These are phyloP conservation scores for Lissocephala sabroskyi DNA, from an alignment of 2,888 invertebrate genomes.

Conservation along the genomic window DNA sequence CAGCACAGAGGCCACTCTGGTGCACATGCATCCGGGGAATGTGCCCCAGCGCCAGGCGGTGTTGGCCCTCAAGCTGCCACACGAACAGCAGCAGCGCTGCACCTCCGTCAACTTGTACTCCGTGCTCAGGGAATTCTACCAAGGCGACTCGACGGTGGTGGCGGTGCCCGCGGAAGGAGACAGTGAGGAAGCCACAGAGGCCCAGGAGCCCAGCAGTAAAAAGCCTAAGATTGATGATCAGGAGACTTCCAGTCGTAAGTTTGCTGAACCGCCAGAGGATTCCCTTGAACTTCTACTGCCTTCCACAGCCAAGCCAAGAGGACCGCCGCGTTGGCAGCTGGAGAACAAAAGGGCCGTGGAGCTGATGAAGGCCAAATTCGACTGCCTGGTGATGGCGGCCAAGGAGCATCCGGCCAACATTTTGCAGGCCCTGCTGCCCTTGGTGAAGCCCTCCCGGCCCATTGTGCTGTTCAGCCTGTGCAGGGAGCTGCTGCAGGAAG, in stretches of 20 bases:
- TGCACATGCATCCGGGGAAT: constrained; percentile 87
- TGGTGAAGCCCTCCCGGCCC: constrained; percentile 85
- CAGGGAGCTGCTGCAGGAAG: constrained; percentile 87
- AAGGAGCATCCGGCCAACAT: constrained; percentile 91
- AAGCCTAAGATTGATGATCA: constrained; percentile 41
- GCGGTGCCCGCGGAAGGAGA: constrained; percentile 4
- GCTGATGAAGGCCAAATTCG: constrained; percentile 78
- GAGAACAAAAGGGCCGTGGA: constrained; percentile 80
- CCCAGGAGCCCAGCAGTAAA: constrained; percentile 37
- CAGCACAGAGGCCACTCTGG: constrained; percentile 77
- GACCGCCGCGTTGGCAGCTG: constrained; percentile 77
- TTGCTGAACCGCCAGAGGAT: too few relatives aligned
- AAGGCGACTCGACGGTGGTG: constrained; percentile 69
- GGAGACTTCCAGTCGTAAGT: background rate
- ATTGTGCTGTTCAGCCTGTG: constrained; percentile 88
- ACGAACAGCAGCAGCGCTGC: constrained; percentile 80
- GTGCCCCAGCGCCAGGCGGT: constrained; percentile 85
- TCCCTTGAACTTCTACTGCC: too few relatives aligned
- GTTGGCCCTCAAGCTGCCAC: constrained; percentile 84
- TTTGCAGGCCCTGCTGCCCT: constrained; percentile 81
- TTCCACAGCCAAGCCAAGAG: too few relatives aligned
- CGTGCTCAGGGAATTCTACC: constrained; percentile 80
- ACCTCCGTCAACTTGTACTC: constrained; percentile 85
- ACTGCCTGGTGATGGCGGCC: constrained; percentile 84
- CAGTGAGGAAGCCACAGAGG: background rate